Conservation (phyloP, 2,888 invertebrate genomes). For the Pocota personata region DNA sequence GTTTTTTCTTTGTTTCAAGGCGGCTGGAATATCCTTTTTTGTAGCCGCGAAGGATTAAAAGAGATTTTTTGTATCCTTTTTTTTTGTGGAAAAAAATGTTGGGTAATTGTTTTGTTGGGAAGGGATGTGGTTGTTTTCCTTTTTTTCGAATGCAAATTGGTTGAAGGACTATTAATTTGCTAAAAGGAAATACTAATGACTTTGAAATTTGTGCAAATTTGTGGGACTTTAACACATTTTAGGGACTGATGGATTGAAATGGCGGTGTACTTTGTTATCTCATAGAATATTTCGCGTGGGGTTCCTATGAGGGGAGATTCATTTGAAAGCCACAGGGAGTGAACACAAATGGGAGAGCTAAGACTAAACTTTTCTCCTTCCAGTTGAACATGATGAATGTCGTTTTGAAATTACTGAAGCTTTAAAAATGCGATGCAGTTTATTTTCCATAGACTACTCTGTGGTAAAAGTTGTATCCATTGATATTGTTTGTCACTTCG, state of each 20-base stretch:
- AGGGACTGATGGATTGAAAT: conserved; percentile 14
- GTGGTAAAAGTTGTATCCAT: no score
- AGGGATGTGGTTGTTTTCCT: neutral
- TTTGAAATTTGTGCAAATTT: conserved; percentile 18
- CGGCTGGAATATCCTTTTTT: neutral
- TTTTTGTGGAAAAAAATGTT: neutral
- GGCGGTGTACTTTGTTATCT: neutral
- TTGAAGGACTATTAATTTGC: conserved; percentile 7
- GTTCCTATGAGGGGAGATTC: neutral
- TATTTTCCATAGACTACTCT: no score
- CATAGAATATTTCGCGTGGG: neutral
- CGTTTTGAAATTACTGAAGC: no score
- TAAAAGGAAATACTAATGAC: conserved; percentile 1
- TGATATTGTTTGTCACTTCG: no score
- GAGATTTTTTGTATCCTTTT: neutral
- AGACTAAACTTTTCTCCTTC: neutral
- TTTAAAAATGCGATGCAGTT: no score
- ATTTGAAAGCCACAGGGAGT: neutral
- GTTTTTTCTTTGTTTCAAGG: conserved; percentile 1
- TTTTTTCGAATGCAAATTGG: neutral
- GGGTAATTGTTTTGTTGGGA: neutral
- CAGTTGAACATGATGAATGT: no score
- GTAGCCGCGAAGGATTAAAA: neutral
- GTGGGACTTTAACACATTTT: conserved; percentile 13
- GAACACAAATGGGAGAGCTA: neutral